A percentile compares a stretch with the other conserved stretches of the same genome.
Evolutionary conservation across 2,113 vertebrate species (phyloP).

Genomic region (Podarcis raffonei): DNA sequence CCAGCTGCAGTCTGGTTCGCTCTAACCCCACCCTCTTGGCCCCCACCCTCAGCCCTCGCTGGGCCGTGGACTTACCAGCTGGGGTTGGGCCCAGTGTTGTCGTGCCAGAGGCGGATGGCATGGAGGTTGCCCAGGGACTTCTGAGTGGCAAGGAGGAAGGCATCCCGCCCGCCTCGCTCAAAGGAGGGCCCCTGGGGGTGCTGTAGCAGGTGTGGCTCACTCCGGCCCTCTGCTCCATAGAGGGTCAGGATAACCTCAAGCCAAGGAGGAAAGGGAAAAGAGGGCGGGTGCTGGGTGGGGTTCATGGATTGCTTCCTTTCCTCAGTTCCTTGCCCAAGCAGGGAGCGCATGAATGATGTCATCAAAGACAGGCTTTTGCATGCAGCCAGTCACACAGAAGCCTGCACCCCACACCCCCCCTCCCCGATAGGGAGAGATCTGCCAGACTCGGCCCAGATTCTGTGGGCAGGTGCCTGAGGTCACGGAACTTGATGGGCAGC

Average conservation of each 20-base stretch:
- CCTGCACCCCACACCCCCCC: neutral
- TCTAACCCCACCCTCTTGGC: too few relatives aligned
- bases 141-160: conserved; percentile 79
- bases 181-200: conserved; percentile 80
- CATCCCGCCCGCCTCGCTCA: conserved; percentile 78
- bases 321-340: rapidly evolving
- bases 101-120: conserved; percentile 80
- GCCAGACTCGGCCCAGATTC: neutral
- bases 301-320: too few relatives aligned
- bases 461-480: neutral
- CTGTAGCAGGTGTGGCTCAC: conserved; percentile 71
- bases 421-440: too few relatives aligned
- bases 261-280: neutral
- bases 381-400: neutral
- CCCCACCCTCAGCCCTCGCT: neutral
- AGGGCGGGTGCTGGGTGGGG: neutral
- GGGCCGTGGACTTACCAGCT: conserved; percentile 73
- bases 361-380: neutral
- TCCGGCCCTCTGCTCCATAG: conserved; percentile 78
- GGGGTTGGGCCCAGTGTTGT: conserved; percentile 78
- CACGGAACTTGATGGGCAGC: neutral
- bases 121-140: conserved; percentile 79
- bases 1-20: neutral
- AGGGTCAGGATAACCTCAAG: conserved; percentile 80
- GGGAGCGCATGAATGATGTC: too few relatives aligned